Evolutionary conservation across 1,140 invertebrate genomes (phyloP).

Genomic region (Calycopis cecrops): DNA sequence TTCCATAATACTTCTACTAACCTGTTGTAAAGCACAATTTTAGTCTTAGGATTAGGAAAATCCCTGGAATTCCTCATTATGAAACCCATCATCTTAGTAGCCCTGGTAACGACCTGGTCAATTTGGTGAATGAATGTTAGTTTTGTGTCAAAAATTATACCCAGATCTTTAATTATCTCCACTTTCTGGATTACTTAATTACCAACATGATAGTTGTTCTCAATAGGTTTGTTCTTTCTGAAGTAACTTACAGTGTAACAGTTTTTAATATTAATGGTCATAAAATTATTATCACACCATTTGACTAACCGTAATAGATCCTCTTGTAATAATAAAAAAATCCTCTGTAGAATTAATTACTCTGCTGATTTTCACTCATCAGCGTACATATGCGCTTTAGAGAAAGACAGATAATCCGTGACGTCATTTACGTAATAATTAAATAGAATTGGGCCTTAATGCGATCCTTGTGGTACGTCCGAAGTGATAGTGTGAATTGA

Average conservation of each 20-base stretch:
- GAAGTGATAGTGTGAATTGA: too few species aligned
- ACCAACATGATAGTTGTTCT: background rate
- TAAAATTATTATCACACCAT: background rate
- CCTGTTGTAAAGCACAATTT: background rate
- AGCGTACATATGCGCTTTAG: slow-evolving; percentile 5
- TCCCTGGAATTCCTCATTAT: slow-evolving; percentile 12
- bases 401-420: background rate
- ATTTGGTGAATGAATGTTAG: slow-evolving; percentile 6
- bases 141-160: slow-evolving; percentile 6
- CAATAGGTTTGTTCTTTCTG: background rate
- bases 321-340: background rate
- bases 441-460: background rate
- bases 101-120: slow-evolving; percentile 12
- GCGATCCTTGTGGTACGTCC: background rate
- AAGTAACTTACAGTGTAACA: background rate
- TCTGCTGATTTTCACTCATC: slow-evolving; percentile 4
- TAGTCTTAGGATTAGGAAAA: slow-evolving; percentile 1
- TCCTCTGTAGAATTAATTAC: background rate
- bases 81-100: slow-evolving; percentile 11
- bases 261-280: background rate
- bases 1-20: slow-evolving; percentile 7
- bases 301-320: background rate
- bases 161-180: too few species aligned
- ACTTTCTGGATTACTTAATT: too few species aligned
- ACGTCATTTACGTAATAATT: slow-evolving; percentile 8